Evolutionary conservation across 2,797 vertebrate genomes (phyloP).

Genomic region (Chlorospingus semifuscus): DNA sequence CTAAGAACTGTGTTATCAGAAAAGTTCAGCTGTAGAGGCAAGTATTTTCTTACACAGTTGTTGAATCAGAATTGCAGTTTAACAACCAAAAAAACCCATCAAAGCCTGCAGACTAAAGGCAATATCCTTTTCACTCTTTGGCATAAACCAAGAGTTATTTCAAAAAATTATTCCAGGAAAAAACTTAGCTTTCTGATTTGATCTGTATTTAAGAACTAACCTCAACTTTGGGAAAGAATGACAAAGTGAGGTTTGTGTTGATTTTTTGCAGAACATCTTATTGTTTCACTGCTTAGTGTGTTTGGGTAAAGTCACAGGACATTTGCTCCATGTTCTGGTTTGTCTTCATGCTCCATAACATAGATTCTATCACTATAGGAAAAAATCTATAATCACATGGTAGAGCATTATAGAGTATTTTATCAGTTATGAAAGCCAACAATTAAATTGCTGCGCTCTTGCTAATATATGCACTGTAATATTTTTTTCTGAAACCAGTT

Average conservation of each 20-base stretch:
- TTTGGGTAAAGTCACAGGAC: not conserved
- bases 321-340: not conserved
- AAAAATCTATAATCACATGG: not conserved
- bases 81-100: rapidly evolving
- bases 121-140: not conserved
- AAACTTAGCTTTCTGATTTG: not conserved
- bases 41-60: not conserved
- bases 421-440: not conserved
- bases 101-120: not conserved
- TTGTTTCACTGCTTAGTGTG: not conserved
- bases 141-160: not conserved
- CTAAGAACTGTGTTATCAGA: not conserved
- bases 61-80: not conserved
- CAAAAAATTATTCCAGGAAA: not conserved
- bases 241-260: not conserved
- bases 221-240: not conserved
- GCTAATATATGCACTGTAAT: not conserved
- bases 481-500: not conserved
- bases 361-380: not conserved
- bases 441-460: not conserved
- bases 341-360: not conserved
- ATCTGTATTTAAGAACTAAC: not conserved
- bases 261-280: not conserved
- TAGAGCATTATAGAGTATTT: not conserved
- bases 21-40: not conserved